These are phyloP conservation scores for Azemiops feae DNA, from an alignment of 2,113 vertebrate species.

Conservation along the genomic window DNA sequence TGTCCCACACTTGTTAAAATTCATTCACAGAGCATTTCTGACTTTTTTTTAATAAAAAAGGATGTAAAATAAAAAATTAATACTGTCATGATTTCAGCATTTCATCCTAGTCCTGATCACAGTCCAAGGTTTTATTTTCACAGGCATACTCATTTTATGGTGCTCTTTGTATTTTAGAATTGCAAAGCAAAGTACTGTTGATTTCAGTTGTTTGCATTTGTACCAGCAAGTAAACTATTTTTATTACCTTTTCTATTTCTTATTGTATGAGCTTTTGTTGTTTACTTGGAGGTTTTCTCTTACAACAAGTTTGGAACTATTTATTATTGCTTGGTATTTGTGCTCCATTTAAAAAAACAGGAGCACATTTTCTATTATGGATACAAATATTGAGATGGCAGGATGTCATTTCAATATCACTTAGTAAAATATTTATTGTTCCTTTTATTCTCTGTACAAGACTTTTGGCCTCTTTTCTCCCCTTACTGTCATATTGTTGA, in stretches of 20 bases:
- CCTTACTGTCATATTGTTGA: slow-evolving; percentile 80
- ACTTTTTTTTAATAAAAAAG: background rate
- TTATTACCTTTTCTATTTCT: slow-evolving; percentile 87
- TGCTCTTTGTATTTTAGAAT: slow-evolving; percentile 80
- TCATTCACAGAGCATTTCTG: slow-evolving; percentile 22
- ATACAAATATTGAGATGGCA: slow-evolving; percentile 82
- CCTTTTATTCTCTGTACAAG: slow-evolving; percentile 83
- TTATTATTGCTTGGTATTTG: slow-evolving; percentile 87
- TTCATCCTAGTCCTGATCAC: slow-evolving; percentile 69
- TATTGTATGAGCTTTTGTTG: slow-evolving; percentile 85
- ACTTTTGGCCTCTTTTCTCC: slow-evolving; percentile 78
- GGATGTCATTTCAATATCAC: slow-evolving; percentile 81
- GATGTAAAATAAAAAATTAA: background rate
- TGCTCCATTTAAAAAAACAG: slow-evolving; percentile 72
- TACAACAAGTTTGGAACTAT: slow-evolving; percentile 87
- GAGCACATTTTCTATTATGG: slow-evolving; percentile 79
- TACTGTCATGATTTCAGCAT: slow-evolving; percentile 48
- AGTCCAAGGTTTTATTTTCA: slow-evolving; percentile 68
- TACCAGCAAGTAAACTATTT: slow-evolving; percentile 84
- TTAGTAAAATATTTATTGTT: slow-evolving; percentile 88
- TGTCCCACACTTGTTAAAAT: slow-evolving; percentile 43
- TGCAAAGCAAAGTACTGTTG: slow-evolving; percentile 76
- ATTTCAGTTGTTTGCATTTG: slow-evolving; percentile 83
- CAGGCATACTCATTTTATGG: slow-evolving; percentile 76
- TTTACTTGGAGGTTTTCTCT: slow-evolving; percentile 86